Evolutionary conservation across 2,113 vertebrate genomes (phyloP).

Genomic region (Mobula hypostoma): DNA sequence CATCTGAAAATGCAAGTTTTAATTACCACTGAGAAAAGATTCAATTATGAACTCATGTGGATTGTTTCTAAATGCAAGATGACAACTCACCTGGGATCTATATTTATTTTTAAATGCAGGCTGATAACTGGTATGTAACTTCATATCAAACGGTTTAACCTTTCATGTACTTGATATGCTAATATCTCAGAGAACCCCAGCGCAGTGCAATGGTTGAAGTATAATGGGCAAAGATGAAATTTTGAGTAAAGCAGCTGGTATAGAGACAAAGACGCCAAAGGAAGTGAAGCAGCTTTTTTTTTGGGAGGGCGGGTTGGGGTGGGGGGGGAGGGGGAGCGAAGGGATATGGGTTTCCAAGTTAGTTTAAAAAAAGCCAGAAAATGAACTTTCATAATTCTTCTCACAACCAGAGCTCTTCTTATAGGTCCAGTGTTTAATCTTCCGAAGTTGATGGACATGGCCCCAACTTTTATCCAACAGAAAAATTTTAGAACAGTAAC

Average conservation of each 20-base stretch:
- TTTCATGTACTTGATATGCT: background rate
- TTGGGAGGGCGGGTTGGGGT: background rate
- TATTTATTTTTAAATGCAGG: background rate
- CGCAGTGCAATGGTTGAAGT: background rate
- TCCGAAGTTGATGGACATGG: background rate
- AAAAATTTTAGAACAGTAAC: background rate
- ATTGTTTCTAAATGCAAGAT: too few relatives aligned
- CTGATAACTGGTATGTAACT: background rate
- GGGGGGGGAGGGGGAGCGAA: too few relatives aligned
- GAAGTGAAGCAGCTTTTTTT: background rate
- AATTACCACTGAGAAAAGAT: too few relatives aligned
- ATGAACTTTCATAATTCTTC: background rate
- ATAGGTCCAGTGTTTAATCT: background rate
- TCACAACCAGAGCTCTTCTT: background rate
- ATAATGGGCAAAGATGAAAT: background rate
- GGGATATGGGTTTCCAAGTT: background rate
- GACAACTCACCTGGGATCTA: too few relatives aligned
- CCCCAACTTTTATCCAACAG: background rate
- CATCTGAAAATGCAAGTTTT: too few relatives aligned
- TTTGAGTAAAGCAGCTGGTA: background rate
- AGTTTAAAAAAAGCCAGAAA: background rate
- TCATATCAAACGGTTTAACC: background rate
- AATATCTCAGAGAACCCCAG: background rate
- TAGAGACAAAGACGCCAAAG: too few relatives aligned
- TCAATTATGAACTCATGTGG: too few relatives aligned